These are phyloP conservation scores for Reticulitermes lucifugus DNA, from an alignment of 2,888 invertebrate species.

Conservation along the genomic window DNA sequence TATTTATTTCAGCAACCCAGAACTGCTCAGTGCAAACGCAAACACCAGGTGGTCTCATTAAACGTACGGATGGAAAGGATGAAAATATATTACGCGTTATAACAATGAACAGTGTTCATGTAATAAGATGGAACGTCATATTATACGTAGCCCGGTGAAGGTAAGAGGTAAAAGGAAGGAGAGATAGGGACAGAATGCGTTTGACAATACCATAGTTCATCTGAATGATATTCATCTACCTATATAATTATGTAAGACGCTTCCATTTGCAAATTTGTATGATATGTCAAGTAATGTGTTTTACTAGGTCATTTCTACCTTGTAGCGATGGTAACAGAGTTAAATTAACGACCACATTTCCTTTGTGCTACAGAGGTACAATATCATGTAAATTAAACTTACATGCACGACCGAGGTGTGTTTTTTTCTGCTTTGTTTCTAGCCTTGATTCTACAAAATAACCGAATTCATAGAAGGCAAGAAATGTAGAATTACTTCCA, in stretches of 20 bases:
- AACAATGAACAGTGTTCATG: not conserved
- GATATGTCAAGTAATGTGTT: not conserved
- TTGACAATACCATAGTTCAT: not conserved
- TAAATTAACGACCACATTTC: not conserved
- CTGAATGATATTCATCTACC: slow-evolving; percentile 22
- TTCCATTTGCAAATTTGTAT: not conserved
- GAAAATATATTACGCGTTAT: slow-evolving; percentile 25
- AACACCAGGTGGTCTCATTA: slow-evolving; percentile 35
- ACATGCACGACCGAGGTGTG: no score
- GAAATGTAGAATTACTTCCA: no score
- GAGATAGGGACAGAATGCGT: not conserved
- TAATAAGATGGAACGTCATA: slow-evolving; percentile 17
- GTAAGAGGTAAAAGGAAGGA: not conserved
- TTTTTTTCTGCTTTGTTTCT: no score
- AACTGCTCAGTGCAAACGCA: not conserved
- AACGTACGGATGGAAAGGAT: not conserved
- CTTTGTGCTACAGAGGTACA: not conserved
- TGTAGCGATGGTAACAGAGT: not conserved
- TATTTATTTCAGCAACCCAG: not conserved
- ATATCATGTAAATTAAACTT: no score
- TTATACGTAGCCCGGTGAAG: not conserved
- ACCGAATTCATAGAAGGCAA: no score
- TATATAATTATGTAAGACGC: not conserved
- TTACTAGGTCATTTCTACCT: not conserved
- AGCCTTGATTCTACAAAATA: no score